Percentiles rank a stretch among this genome's conserved stretches.
Evolutionary conservation across 2,113 vertebrate genomes (phyloP).

Genomic region (Periophthalmodon schlosseri): DNA sequence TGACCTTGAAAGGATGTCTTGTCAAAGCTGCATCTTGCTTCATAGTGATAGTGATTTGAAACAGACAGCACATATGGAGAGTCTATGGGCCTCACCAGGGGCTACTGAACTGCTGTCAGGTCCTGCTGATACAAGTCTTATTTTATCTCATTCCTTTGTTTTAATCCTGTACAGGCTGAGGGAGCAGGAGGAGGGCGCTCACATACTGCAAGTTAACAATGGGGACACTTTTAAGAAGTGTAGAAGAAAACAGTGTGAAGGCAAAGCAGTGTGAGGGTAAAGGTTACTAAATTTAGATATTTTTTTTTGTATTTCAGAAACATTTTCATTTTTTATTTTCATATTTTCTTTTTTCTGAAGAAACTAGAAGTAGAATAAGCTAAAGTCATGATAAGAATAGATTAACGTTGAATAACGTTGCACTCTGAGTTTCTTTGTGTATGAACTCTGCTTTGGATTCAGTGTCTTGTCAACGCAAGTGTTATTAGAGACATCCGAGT

Average conservation of each 20-base stretch:
- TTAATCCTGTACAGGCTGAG: constrained; percentile 22
- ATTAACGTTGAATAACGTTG: too few species aligned
- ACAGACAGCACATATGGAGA: constrained; percentile 41
- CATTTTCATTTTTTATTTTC: too few species aligned
- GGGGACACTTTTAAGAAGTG: constrained; percentile 30
- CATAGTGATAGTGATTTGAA: constrained; percentile 33
- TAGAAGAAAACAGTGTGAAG: constrained; percentile 38
- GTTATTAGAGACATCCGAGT: not conserved
- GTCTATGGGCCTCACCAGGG: constrained; percentile 34
- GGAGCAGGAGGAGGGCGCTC: constrained; percentile 20
- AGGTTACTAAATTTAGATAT: too few species aligned
- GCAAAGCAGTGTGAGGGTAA: constrained; percentile 23
- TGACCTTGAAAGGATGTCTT: constrained; percentile 36
- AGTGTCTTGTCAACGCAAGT: too few species aligned
- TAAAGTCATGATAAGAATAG: too few species aligned
- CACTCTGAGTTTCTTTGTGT: too few species aligned
- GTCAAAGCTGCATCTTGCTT: constrained; percentile 26
- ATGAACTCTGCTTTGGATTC: too few species aligned
- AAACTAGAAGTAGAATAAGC: too few species aligned
- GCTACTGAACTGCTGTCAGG: constrained; percentile 29
- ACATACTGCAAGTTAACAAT: constrained; percentile 36
- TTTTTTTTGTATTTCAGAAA: too few species aligned
- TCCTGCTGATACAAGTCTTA: constrained; percentile 36
- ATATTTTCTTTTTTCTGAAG: too few species aligned
- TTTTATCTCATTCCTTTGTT: constrained; percentile 34